Base-by-base conservation (phyloP, 2,113 vertebrate genomes). In the Poecilia latipinna region DNA sequence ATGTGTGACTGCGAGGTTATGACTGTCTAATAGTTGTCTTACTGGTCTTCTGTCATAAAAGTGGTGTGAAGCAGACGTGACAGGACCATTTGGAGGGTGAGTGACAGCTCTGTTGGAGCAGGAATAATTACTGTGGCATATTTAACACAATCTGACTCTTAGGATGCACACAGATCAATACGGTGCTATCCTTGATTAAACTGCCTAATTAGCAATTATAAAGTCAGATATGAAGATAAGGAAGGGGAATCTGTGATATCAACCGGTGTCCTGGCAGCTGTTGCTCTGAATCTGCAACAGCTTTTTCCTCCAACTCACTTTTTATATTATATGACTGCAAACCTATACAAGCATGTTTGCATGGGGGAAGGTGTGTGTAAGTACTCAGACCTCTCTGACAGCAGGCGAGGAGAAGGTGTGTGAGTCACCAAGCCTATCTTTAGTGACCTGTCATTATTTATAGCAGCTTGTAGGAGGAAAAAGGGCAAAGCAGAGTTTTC, bases 381-480 rank as follows among this genome's bases (percentile, higher is more conserved):
- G 57, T 64, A 28, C 32, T 57, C 42, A 80, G 82, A 71, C 54
- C 42, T 83, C 57, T 68, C 13, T 74, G 82, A 85, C 83, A 82
- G 78, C 85, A 88, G 86, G 78, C 86, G 79, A 83, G 86, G 68
- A 68, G 75, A 89, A 74, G 72, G 77, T 75, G 77, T 72, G 82
- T 90, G 91, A 92, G 84, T 93, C 89, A 90, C 80, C 79, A 54
- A 61, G 61, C 61, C 85, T 84, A 86, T 90, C 86, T 84, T 87
- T 87, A 92, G 85, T 88, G 92, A 91, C 88, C 89, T 87, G 86
- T 84, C 79, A 88, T 94, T 93, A 91, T 88, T 91, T 89, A 92
- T 79, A 82, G 78, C 74, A 77, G 79, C 70, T 62, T 73, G 77
- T 65, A 74, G 79, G 68, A 78, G 77, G 90, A 92, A 92, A 80